Percentiles rank a stretch among this genome's conserved stretches.
These are phyloP conservation scores for Phalloptychus januarius DNA, from an alignment of 2,797 vertebrate species.

Conservation along the genomic window DNA sequence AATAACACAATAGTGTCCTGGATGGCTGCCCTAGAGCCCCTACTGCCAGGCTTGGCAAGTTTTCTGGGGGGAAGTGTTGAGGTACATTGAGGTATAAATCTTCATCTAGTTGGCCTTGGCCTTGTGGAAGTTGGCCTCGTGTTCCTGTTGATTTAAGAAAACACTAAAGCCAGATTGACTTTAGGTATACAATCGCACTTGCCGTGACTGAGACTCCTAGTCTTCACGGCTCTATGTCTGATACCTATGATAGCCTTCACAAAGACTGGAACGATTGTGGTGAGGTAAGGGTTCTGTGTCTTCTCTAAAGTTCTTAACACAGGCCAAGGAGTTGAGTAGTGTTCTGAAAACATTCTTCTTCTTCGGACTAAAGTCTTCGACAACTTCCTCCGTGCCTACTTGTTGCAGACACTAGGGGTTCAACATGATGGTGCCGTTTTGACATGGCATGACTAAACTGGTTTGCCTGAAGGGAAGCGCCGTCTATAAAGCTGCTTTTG, in stretches of 20 bases:
- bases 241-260: background rate
- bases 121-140: background rate
- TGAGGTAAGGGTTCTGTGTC: background rate
- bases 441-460: conserved; percentile 4
- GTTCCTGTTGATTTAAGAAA: background rate
- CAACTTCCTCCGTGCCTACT: background rate
- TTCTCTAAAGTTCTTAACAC: background rate
- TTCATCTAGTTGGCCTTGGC: background rate
- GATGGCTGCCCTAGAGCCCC: too few species aligned
- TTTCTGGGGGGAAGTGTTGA: too few species aligned
- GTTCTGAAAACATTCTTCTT: background rate
- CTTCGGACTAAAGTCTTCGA: background rate
- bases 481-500: conserved; percentile 18
- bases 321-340: background rate
- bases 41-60: too few species aligned
- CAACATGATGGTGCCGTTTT: background rate
- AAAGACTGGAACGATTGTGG: background rate
- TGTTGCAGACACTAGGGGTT: conserved; percentile 1
- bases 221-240: background rate
- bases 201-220: background rate
- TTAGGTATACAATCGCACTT: background rate
- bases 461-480: conserved; percentile 14
- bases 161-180: background rate
- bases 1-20: too few species aligned
- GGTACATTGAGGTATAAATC: too few species aligned